Conservation (phyloP, 2,888 invertebrate species). For the Mimumesa dahlbomi region DNA sequence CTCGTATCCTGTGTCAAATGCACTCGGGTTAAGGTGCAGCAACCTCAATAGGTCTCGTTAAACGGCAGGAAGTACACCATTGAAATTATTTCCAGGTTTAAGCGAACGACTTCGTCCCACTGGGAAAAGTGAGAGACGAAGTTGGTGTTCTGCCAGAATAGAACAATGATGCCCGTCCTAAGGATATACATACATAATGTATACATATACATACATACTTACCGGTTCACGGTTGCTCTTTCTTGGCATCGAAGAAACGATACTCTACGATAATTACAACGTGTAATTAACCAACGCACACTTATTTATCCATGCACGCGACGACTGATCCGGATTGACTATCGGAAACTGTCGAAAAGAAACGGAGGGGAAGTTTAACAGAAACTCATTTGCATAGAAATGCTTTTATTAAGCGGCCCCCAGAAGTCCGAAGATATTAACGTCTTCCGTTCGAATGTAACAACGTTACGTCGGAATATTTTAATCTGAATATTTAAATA, state of each 20-base stretch:
- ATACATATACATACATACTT: too few relatives aligned
- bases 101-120: conserved; percentile 9
- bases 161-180: conserved; percentile 39
- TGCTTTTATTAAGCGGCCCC: background rate
- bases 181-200: too few relatives aligned
- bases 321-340: background rate
- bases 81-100: conserved; percentile 36
- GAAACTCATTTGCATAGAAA: background rate
- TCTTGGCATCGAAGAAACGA: conserved; percentile 32
- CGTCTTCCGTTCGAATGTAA: background rate
- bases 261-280: conserved; percentile 29
- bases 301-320: conserved; percentile 9
- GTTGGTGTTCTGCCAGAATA: conserved; percentile 44
- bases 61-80: conserved; percentile 28
- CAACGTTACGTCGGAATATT: too few relatives aligned
- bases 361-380: background rate
- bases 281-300: conserved; percentile 19
- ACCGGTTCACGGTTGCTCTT: background rate
- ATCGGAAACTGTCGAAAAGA: background rate
- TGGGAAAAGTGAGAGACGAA: conserved; percentile 42
- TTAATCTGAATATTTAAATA: too few relatives aligned
- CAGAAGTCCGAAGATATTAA: background rate
- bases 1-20: background rate
- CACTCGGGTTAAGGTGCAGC: background rate
- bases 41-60: conserved; percentile 13